Conservation (phyloP, 2,113 vertebrate genomes). For the Hemiprocne comata region DNA sequence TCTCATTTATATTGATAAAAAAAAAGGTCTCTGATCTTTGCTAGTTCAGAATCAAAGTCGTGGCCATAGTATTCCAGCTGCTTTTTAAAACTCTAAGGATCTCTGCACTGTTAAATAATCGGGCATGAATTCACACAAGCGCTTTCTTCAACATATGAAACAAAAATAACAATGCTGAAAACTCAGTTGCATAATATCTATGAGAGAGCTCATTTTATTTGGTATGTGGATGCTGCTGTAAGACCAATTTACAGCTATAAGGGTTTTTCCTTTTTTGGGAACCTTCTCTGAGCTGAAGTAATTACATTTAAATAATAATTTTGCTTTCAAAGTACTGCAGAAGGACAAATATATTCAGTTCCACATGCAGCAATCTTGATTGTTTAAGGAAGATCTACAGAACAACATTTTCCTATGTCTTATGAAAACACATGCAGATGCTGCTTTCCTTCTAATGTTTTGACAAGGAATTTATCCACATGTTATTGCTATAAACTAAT, state of each 20-base stretch:
- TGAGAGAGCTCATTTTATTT: not conserved
- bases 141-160: not conserved
- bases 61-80: not conserved
- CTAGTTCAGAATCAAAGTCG: not conserved
- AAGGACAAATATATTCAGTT: constrained; percentile 31
- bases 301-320: not conserved
- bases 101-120: not conserved
- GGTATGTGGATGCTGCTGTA: not conserved
- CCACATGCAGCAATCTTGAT: not conserved
- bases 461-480: too few relatives aligned
- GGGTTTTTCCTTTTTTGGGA: not conserved
- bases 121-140: not conserved
- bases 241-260: not conserved
- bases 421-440: not conserved
- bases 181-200: not conserved
- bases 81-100: not conserved
- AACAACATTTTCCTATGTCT: not conserved
- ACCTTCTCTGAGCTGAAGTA: constrained; percentile 16
- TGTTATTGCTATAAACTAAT: too few relatives aligned
- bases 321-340: constrained; percentile 8
- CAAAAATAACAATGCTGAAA: not conserved
- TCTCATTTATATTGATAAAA: not conserved
- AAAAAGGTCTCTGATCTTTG: not conserved
- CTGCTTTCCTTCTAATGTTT: too few relatives aligned
- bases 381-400: not conserved